These are phyloP conservation scores for Ectemnius continuus DNA, from an alignment of 2,888 invertebrate genomes.

Conservation along the genomic window DNA sequence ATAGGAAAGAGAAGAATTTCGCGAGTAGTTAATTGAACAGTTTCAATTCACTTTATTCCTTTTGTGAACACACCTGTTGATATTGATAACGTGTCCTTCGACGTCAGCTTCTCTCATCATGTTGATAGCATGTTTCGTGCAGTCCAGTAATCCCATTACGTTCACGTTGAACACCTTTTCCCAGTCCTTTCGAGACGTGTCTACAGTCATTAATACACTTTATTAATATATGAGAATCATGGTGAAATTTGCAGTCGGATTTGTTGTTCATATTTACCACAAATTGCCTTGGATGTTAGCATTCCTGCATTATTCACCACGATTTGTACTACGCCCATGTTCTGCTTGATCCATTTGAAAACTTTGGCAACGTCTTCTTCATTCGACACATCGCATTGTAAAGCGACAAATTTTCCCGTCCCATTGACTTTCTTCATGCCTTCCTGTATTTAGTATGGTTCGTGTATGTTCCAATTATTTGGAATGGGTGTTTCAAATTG, in stretches of 20 bases:
- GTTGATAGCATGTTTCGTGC: conserved; percentile 62
- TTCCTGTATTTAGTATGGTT: conserved; percentile 25
- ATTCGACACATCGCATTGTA: conserved; percentile 72
- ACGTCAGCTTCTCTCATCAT: conserved; percentile 61
- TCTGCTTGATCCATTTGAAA: conserved; percentile 70
- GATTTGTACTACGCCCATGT: conserved; percentile 72
- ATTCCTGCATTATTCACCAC: conserved; percentile 76
- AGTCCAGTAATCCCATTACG: conserved; percentile 66
- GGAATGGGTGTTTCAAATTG: too few relatives aligned
- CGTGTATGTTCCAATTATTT: too few relatives aligned
- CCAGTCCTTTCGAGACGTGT: conserved; percentile 53
- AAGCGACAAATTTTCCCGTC: conserved; percentile 67
- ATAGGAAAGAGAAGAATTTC: too few relatives aligned
- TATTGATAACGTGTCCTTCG: conserved; percentile 63
- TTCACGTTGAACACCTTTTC: conserved; percentile 58
- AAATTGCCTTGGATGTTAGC: conserved; percentile 48
- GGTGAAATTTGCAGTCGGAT: not conserved
- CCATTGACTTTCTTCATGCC: conserved; percentile 36
- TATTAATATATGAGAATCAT: not conserved
- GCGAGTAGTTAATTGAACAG: too few relatives aligned
- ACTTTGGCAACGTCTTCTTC: conserved; percentile 69
- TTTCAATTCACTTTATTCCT: not conserved
- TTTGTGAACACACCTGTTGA: conserved; percentile 58
- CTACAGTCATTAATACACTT: conserved; percentile 29
- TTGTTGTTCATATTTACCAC: conserved; percentile 41